Evolutionary conservation across 2,888 invertebrate genomes (phyloP), one percentile per base, ranked within the genome.

Genomic region (Diloba caeruleocephala): DNA sequence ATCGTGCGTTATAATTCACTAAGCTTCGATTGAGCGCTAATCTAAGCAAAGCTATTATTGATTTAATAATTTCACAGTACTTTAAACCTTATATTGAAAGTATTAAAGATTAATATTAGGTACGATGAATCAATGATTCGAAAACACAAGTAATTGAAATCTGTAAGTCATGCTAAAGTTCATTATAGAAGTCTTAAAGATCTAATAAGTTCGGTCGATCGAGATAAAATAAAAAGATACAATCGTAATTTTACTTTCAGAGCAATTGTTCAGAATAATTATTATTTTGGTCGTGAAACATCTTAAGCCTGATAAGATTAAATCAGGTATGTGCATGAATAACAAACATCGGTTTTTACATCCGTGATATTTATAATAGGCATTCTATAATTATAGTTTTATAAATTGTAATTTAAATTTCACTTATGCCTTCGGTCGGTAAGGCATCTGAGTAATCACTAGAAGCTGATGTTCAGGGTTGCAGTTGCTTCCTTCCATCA

Each of bases 1-100:
- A 90, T 91, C 91, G 89, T 89, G 89, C 82, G 87, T 87, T 88
- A 91, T 91, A 91, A 88, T 90, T 91, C 88, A 89, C 87, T 88
- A 87, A 86, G 83, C 85, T 86, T 89, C 88, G 88, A 89, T 90
- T 88, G 88, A 69, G 61, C 71, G 58, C 65, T 71, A 71, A 67
- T 60, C 71, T 58, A 48, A 57, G 52, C 56, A 28, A 56, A 43
- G 46, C 55, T 63, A 54, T 54, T 73, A 73, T 70, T 58, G 54
- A 58, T 67, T 66, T 58, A 53, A 55, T 34, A 45, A 31, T 13
- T 42, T 6, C 19, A 54, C 0, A 9, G 14, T 3, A 73, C 2
- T 50, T 31, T 32, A 4, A 23, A n/a, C 17, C 36, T 36, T 65
- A 46, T 3, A 0, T 0, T 0, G 0, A 0, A 1, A 0, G 0